These are phyloP conservation scores for Perca schrenkii DNA, from an alignment of 2,113 vertebrate species.

Conservation along the genomic window DNA sequence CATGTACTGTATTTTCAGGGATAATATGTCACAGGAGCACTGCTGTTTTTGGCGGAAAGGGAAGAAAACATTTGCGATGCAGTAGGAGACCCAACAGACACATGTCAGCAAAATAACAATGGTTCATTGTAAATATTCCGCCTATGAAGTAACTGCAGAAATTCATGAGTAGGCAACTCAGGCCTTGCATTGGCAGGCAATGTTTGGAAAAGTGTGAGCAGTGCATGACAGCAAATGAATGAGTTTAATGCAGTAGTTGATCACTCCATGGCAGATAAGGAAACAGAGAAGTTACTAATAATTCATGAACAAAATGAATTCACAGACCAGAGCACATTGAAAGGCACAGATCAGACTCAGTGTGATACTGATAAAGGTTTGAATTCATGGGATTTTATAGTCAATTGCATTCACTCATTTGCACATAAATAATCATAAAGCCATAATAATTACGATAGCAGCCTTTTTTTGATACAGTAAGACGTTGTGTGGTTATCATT, in stretches of 20 bases:
- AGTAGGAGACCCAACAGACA: conserved; percentile 56
- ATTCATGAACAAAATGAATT: conserved; percentile 31
- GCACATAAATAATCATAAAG: not conserved
- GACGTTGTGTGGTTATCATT: not conserved
- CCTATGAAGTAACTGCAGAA: conserved; percentile 55
- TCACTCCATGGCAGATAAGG: conserved; percentile 16
- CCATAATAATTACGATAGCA: not conserved
- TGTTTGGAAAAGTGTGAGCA: conserved; percentile 11
- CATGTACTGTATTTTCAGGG: not conserved
- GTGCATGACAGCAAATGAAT: not conserved
- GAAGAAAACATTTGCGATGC: conserved; percentile 37
- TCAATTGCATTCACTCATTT: not conserved
- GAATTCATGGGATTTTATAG: conserved; percentile 9
- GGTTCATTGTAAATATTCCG: conserved; percentile 65
- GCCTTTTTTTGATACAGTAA: not conserved
- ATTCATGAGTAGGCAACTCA: conserved; percentile 57
- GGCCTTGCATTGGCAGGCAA: conserved; percentile 17
- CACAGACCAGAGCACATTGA: conserved; percentile 24
- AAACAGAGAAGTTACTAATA: conserved; percentile 37
- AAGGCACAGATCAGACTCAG: conserved; percentile 14
- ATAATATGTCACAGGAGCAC: not conserved
- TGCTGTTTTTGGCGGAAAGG: not conserved
- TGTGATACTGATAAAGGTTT: not conserved
- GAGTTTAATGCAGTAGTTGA: not conserved
- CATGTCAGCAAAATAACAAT: conserved; percentile 73